A percentile compares a stretch with the other conserved stretches of the same genome.
Conservation (phyloP, 2,888 invertebrate species). For the Scaptomyza polygonia region DNA sequence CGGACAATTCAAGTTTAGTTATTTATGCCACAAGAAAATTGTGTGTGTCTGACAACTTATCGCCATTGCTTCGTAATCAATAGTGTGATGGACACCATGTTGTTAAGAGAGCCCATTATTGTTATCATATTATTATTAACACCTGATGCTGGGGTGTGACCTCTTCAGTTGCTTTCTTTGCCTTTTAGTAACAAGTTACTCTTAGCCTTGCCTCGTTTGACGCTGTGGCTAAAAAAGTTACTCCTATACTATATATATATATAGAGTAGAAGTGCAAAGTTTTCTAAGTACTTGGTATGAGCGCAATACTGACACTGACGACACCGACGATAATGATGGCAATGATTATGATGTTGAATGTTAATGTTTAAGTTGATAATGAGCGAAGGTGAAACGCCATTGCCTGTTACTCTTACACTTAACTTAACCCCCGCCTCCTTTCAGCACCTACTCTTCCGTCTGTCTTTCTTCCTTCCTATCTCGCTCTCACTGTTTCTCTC, state of each 20-base stretch:
- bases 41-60: background rate
- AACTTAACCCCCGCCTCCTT: background rate
- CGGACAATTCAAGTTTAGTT: background rate
- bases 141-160: conserved; percentile 24
- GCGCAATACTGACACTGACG: conserved; percentile 50
- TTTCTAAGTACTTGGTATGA: conserved; percentile 66
- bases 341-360: conserved; percentile 16
- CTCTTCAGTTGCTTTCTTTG: background rate
- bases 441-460: background rate
- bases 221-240: conserved; percentile 34
- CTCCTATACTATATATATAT: conserved; percentile 50
- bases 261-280: conserved; percentile 70
- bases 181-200: too few relatives aligned
- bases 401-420: conserved; percentile 11
- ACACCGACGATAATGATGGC: conserved; percentile 29
- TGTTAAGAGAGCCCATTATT: conserved; percentile 74
- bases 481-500: background rate
- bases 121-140: conserved; percentile 68
- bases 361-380: conserved; percentile 32
- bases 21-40: background rate
- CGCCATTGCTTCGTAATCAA: conserved; percentile 1
- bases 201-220: too few relatives aligned
- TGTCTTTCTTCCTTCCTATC: background rate
- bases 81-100: conserved; percentile 15
- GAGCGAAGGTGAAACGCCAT: conserved; percentile 14